Evolutionary conservation across 2,113 vertebrate genomes (phyloP).

Genomic region (Sander vitreus): DNA sequence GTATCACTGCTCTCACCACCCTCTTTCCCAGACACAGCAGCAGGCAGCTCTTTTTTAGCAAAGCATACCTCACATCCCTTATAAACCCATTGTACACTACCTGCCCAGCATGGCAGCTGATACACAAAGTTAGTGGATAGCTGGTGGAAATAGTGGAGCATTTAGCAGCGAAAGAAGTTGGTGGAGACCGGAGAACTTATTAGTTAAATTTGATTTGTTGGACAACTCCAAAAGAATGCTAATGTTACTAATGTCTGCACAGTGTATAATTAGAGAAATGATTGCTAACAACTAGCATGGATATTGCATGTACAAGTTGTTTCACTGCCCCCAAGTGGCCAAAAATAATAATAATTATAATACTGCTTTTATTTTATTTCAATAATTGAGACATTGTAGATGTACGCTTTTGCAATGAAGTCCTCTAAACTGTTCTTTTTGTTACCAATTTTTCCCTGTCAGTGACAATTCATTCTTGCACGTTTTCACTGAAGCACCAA

Average conservation of each 20-base stretch:
- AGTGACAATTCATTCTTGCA: slow-evolving; percentile 44
- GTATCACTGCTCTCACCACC: not conserved
- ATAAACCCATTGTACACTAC: not conserved
- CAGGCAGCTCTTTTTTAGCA: not conserved
- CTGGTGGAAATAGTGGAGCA: not conserved
- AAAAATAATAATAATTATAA: not conserved
- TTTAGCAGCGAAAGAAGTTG: not conserved
- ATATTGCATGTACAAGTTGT: not conserved
- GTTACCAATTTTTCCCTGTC: not conserved
- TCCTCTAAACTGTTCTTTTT: not conserved
- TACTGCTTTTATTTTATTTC: not conserved
- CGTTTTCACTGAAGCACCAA: slow-evolving; percentile 46
- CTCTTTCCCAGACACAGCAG: not conserved
- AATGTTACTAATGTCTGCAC: not conserved
- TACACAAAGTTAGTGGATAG: not conserved
- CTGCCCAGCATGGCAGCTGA: not conserved
- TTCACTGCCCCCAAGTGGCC: not conserved
- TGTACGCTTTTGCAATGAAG: not conserved
- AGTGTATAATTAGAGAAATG: not conserved
- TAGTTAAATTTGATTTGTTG: not conserved
- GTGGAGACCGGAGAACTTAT: not conserved
- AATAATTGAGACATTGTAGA: not conserved
- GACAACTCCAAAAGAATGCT: not conserved
- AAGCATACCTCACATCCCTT: not conserved
- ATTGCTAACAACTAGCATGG: not conserved